Evolutionary conservation across 2,113 vertebrate genomes (phyloP).

Genomic region (Sinocyclocheilus anshuiensis): DNA sequence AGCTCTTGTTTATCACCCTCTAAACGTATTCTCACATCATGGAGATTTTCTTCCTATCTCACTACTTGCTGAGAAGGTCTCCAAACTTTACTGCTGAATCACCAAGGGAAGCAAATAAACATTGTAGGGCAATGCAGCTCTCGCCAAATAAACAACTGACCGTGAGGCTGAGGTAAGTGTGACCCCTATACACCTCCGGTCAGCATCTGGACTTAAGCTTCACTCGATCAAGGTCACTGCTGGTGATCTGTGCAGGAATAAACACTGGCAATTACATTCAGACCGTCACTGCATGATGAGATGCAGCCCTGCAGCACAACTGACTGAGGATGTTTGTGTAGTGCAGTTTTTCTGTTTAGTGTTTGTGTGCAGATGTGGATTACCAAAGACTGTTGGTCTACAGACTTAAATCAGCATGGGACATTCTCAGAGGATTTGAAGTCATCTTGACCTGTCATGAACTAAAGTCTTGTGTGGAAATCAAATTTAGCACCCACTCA

Average conservation of each 20-base stretch:
- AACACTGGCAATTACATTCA: constrained; percentile 18
- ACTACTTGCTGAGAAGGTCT: neutral
- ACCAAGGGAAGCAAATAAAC: neutral
- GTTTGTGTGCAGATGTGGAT: constrained; percentile 23
- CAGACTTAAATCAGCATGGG: constrained; percentile 24
- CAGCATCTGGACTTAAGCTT: neutral
- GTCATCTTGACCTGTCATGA: too few relatives aligned
- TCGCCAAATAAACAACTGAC: constrained; percentile 43
- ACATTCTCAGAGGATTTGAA: neutral
- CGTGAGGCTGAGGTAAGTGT: constrained; percentile 13
- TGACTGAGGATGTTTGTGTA: constrained; percentile 34
- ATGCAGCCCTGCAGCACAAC: neutral
- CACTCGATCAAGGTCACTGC: neutral
- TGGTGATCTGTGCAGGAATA: constrained; percentile 25
- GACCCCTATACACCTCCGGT: neutral
- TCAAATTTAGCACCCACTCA: constrained; percentile 42
- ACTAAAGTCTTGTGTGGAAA: neutral
- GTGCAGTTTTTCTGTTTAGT: constrained; percentile 26
- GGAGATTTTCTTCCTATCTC: neutral
- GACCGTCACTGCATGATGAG: constrained; percentile 36
- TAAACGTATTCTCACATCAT: neutral
- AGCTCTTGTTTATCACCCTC: neutral
- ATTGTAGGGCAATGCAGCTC: neutral
- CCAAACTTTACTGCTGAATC: neutral
- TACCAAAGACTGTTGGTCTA: neutral